Conservation (phyloP, 2,888 invertebrate species). For the Trachelus tabidus region DNA sequence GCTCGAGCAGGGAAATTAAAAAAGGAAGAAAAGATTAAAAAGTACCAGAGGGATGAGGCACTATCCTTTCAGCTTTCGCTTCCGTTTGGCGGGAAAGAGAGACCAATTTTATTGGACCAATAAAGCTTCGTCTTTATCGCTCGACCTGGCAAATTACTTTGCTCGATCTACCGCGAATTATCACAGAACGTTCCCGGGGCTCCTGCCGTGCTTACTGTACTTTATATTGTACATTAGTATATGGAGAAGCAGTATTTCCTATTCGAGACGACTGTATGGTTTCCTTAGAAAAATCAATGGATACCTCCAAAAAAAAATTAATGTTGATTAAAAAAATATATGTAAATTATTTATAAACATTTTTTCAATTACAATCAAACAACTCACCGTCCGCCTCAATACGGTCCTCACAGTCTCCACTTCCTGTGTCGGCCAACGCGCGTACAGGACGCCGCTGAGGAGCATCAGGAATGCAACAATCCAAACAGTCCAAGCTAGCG, state of each 20-base stretch:
- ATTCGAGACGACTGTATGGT: background rate
- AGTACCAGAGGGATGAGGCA: background rate
- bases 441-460: conserved; percentile 49
- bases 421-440: conserved; percentile 58
- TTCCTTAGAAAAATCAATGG: background rate
- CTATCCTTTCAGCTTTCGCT: conserved; percentile 17
- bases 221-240: background rate
- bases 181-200: background rate
- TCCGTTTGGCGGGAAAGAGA: conserved; percentile 2
- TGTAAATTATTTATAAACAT: background rate
- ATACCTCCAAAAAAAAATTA: background rate
- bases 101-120: conserved; percentile 25
- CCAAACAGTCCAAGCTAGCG: conserved; percentile 50
- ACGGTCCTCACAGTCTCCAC: conserved; percentile 58
- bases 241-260: background rate
- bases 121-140: conserved; percentile 21
- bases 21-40: background rate
- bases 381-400: conserved; percentile 55
- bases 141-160: conserved; percentile 19
- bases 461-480: conserved; percentile 48
- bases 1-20: background rate
- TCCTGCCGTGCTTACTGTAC: background rate
- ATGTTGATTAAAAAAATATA: background rate
- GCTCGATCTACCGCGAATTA: conserved; percentile 8
- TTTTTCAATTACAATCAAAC: background rate